Conservation (phyloP, 2,113 vertebrate genomes). For the Coptodon rendalli region DNA sequence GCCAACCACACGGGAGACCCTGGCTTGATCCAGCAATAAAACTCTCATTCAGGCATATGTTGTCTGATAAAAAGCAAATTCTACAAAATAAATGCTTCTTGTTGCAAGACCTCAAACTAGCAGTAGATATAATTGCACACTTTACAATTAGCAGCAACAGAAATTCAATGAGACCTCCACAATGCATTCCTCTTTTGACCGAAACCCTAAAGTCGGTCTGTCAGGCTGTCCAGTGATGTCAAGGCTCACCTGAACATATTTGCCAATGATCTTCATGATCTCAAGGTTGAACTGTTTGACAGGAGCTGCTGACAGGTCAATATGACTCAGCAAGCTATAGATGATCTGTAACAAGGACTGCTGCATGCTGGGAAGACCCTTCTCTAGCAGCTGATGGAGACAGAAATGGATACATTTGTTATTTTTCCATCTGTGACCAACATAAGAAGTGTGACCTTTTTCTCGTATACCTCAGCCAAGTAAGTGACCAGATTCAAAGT, state of each 20-base stretch:
- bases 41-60: not conserved
- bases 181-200: not conserved
- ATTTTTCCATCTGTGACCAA: not conserved
- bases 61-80: not conserved
- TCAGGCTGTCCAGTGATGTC: not conserved
- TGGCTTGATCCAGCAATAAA: not conserved
- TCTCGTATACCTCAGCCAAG: conserved; percentile 84
- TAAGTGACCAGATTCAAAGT: conserved; percentile 94
- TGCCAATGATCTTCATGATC: conserved; percentile 97
- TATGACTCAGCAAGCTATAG: conserved; percentile 91
- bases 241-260: conserved; percentile 92
- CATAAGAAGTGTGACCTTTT: not conserved
- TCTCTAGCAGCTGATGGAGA: conserved; percentile 84
- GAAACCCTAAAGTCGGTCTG: not conserved
- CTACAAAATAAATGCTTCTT: not conserved
- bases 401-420: not conserved
- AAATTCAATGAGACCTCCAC: not conserved
- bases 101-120: not conserved
- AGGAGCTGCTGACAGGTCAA: conserved; percentile 90
- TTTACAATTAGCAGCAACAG: not conserved
- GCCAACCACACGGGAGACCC: not conserved
- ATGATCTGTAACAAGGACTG: conserved; percentile 95
- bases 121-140: not conserved
- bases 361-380: conserved; percentile 94
- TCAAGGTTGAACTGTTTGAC: conserved; percentile 98